Percentiles rank a stretch among this genome's conserved stretches.
phyloP scores from a whole-genome alignment of 2,113 vertebrate species.

The Gyps fulvus region DNA sequence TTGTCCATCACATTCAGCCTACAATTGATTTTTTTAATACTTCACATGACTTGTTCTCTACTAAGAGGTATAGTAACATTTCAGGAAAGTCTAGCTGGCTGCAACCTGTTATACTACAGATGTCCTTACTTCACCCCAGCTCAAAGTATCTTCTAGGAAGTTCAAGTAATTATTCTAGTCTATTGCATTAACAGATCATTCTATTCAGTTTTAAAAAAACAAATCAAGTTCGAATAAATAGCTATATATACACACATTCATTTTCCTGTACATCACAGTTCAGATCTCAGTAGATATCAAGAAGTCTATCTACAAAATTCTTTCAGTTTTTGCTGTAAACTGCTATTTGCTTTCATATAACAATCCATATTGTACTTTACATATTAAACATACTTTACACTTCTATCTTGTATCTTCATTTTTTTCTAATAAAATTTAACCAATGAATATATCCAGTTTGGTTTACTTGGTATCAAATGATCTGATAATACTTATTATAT shows the following conservation, averaged over 20 bases:
- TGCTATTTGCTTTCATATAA: neutral
- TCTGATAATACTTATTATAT: neutral
- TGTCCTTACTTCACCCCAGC: neutral
- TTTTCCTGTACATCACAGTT: neutral
- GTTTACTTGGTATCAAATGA: neutral
- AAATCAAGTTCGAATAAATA: neutral
- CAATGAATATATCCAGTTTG: neutral
- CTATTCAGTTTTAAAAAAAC: neutral
- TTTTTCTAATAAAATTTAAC: neutral
- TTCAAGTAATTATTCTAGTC: neutral
- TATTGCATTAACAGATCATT: neutral
- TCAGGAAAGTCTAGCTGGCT: neutral
- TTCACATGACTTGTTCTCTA: neutral
- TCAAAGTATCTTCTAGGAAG: neutral
- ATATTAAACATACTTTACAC: neutral
- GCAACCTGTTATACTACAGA: neutral
- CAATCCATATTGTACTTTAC: neutral
- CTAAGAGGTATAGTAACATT: neutral
- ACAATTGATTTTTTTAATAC: neutral
- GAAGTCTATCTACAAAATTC: neutral
- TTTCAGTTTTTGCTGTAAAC: neutral
- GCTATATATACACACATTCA: neutral
- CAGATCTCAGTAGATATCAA: neutral
- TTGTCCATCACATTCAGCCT: neutral
- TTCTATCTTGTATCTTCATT: neutral